A percentile compares a stretch with the other conserved stretches of the same genome.
Evolutionary conservation across 2,888 invertebrate species (phyloP).

Genomic region (Meteorus colon): DNA sequence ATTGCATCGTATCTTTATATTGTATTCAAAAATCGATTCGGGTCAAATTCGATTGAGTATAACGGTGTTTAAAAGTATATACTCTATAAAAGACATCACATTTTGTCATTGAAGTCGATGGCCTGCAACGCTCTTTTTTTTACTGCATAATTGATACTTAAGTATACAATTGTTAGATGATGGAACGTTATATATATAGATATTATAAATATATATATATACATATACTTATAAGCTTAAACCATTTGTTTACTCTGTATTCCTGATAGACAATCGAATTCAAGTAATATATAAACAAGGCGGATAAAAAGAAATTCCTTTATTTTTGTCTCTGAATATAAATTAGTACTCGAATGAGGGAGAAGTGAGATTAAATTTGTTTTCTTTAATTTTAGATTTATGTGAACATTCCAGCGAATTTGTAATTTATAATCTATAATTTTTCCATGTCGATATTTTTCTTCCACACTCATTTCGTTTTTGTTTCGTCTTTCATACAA

Average conservation of each 20-base stretch:
- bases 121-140: constrained; percentile 4
- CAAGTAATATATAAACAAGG: constrained; percentile 2
- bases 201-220: background rate
- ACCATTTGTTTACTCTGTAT: constrained; percentile 21
- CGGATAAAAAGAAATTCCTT: constrained; percentile 33
- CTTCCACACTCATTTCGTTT: constrained; percentile 5
- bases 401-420: background rate
- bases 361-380: background rate
- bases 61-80: constrained; percentile 13
- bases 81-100: constrained; percentile 3
- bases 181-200: background rate
- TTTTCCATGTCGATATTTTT: constrained; percentile 1
- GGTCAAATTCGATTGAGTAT: constrained; percentile 7
- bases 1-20: constrained; percentile 7
- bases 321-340: constrained; percentile 52
- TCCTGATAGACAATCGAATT: constrained; percentile 8
- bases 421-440: background rate
- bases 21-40: constrained; percentile 13
- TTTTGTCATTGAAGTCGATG: background rate
- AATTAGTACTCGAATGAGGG: constrained; percentile 54
- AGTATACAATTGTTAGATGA: constrained; percentile 1
- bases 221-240: background rate
- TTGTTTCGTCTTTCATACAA: constrained; percentile 7
- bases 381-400: constrained; percentile 13
- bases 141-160: constrained; percentile 16